Base-by-base conservation (phyloP, 2,113 vertebrate species). In the Galbula dea region DNA sequence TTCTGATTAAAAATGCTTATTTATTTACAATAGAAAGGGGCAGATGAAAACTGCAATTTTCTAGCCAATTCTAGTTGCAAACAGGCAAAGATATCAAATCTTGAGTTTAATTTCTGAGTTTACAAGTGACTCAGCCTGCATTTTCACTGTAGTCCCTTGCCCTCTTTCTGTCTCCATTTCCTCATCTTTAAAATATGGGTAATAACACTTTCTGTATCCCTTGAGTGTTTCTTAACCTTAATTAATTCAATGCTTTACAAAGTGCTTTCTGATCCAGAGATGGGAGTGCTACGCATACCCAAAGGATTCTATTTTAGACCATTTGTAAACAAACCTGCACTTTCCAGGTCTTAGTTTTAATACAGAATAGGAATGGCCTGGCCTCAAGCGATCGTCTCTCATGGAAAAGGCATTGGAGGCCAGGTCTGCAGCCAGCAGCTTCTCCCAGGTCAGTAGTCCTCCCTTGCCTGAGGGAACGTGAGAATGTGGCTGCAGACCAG, bases 101-200 rank as follows among this genome's bases (percentile, higher is more conserved):
- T 77, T 69, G 43, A 89, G 54, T 73, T 85, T 78, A 62, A 88
- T 91, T 93, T 94, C 72, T 86, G 85, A 89, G 51, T 80, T 91
- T 71, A 74, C 43, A 85, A 91, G 39, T 57, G 37, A 83, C 82
- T 93, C 82, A 88, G 93, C 23, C 61, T 88, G 30, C 0, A 0
- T 88, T 93, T 87, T 93, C 72, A 85, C 68, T 80, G 43, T 20
- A 92, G 79, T 52, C 73, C 48, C 61, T 81, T 89, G 83, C 80
- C 65, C 72, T 88, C 55, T 77, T 76, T 91, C 84, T 86, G 85
- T 85, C 75, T 94, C 55, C 72, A 91, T 95, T 94, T 92, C 72
- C 71, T 95, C 96, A 95, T 96, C 89, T 91, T 88, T 95, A 94
- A 95, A 96, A 96, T 95, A 95, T 95, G 94, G 85, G 19, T 94